Conservation (phyloP, 2,888 invertebrate species). For the Drymonia ruficornis region DNA sequence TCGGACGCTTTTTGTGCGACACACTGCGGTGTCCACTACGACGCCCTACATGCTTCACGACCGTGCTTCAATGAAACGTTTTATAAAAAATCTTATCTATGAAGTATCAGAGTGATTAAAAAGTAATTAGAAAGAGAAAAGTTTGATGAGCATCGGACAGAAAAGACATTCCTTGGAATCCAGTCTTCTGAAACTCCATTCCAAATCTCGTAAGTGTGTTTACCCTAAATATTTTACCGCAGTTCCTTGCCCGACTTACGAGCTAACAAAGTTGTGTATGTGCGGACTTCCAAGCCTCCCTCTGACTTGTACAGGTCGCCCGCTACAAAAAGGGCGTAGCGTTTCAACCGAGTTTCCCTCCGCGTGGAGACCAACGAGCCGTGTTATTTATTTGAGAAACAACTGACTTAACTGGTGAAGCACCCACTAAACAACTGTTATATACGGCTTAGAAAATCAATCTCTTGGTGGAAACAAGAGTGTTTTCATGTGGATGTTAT, state of each 20-base stretch:
- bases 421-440: neutral
- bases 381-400: neutral
- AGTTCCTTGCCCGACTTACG: too few species aligned
- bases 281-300: too few species aligned
- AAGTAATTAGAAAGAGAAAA: too few species aligned
- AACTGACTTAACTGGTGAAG: neutral
- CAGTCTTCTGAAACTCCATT: too few species aligned
- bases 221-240: too few species aligned
- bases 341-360: neutral
- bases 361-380: neutral
- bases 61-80: neutral
- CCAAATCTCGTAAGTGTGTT: too few species aligned
- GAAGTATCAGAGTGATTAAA: too few species aligned
- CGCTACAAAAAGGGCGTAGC: neutral
- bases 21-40: conserved; percentile 1
- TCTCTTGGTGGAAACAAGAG: neutral
- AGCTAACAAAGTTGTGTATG: too few species aligned
- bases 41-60: neutral
- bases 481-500: neutral
- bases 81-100: neutral
- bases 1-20: conserved; percentile 5
- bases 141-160: too few species aligned
- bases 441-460: neutral
- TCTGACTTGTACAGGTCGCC: neutral
- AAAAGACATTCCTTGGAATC: too few species aligned